Conservation (phyloP, 2,113 vertebrate genomes). For the Entomyzon cyanotis region DNA sequence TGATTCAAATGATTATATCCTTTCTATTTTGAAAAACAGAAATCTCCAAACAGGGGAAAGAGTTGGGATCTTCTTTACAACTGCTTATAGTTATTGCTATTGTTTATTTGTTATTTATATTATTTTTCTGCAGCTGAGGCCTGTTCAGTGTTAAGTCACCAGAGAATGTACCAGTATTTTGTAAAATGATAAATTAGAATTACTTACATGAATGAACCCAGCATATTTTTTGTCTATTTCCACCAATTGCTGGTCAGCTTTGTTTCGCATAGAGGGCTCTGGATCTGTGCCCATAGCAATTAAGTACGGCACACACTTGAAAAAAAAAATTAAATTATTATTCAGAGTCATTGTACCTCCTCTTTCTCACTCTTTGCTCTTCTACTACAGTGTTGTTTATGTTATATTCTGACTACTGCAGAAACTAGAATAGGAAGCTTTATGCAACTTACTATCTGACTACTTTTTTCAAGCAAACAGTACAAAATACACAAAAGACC, state of each 20-base stretch:
- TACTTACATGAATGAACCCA: conserved; percentile 94
- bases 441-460: not conserved
- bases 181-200: conserved; percentile 13
- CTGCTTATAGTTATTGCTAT: not conserved
- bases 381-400: not conserved
- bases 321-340: conserved; percentile 37
- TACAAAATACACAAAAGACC: not conserved
- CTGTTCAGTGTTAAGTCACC: not conserved
- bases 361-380: not conserved
- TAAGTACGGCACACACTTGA: conserved; percentile 95
- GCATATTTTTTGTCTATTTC: conserved; percentile 99
- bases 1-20: not conserved
- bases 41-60: not conserved
- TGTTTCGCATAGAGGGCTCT: conserved; percentile 95
- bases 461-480: not conserved
- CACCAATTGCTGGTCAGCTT: conserved; percentile 93
- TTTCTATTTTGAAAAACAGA: not conserved
- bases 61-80: not conserved
- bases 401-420: not conserved
- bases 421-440: not conserved
- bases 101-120: not conserved
- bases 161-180: not conserved
- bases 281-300: conserved; percentile 98
- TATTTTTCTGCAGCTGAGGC: not conserved
- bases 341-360: not conserved